Percentiles rank a stretch among this genome's conserved stretches.
phyloP scores from a whole-genome alignment of 2,888 invertebrate species.

The Nephrotoma flavescens region DNA sequence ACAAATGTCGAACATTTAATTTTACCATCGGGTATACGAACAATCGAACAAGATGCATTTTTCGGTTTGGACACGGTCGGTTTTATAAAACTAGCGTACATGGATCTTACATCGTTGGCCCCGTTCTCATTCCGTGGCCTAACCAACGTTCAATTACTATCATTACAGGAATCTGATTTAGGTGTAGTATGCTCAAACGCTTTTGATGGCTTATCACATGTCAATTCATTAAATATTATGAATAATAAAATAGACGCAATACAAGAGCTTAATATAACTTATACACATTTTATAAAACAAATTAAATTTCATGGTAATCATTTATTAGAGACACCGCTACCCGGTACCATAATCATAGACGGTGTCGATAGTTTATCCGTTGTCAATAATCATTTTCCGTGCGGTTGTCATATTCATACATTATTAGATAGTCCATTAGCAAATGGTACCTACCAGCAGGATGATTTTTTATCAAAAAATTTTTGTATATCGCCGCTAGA shows the following conservation, averaged over 20 bases:
- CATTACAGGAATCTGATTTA: constrained; percentile 69
- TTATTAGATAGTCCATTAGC: constrained; percentile 62
- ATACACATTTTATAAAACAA: constrained; percentile 53
- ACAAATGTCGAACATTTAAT: constrained; percentile 71
- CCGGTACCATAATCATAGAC: constrained; percentile 50
- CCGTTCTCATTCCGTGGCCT: constrained; percentile 64
- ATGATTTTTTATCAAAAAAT: constrained; percentile 57
- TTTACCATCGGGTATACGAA: constrained; percentile 63
- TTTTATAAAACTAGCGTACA: constrained; percentile 63
- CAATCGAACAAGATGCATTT: constrained; percentile 67
- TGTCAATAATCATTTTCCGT: constrained; percentile 69
- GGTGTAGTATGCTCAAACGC: constrained; percentile 59
- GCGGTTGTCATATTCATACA: constrained; percentile 70
- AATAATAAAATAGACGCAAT: constrained; percentile 77
- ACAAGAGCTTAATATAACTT: constrained; percentile 55
- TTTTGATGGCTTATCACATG: constrained; percentile 58
- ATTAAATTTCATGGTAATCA: constrained; percentile 71
- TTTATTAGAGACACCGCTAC: constrained; percentile 57
- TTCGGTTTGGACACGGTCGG: constrained; percentile 71
- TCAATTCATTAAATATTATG: constrained; percentile 57
- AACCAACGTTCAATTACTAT: constrained; percentile 55
- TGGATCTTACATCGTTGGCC: constrained; percentile 60
- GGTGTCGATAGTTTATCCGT: constrained; percentile 59
- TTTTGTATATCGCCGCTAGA: constrained; percentile 76
- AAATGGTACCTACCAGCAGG: constrained; percentile 41